Evolutionary conservation across 2,797 vertebrate genomes (phyloP).

Genomic region (Sciurus carolinensis): DNA sequence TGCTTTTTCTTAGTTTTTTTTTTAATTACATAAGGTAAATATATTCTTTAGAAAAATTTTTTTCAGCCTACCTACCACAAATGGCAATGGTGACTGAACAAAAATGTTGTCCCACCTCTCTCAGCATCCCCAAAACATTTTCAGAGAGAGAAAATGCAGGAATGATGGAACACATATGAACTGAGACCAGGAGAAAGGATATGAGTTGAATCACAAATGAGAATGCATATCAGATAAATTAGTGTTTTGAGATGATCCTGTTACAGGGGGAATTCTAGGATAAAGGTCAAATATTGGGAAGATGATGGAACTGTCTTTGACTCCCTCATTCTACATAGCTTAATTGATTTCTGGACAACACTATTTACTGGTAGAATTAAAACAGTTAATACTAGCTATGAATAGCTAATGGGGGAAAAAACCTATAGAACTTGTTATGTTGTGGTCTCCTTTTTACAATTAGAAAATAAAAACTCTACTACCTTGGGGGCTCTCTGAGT

Average conservation of each 20-base stretch:
- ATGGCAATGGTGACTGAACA: background rate
- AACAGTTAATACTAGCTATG: background rate
- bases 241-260: background rate
- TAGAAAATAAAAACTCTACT: background rate
- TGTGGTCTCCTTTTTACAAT: background rate
- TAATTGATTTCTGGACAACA: background rate
- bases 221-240: background rate
- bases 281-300: background rate
- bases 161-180: background rate
- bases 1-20: background rate
- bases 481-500: background rate
- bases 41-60: background rate
- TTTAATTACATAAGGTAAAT: background rate
- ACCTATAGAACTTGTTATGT: background rate
- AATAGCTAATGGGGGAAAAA: background rate
- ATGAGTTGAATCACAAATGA: background rate
- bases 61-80: background rate
- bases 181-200: background rate
- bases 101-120: background rate
- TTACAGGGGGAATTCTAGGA: background rate
- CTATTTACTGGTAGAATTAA: background rate
- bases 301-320: background rate
- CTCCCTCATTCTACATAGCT: background rate
- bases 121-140: background rate
- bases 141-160: background rate